Base-by-base conservation (phyloP, 2,888 invertebrate species). In the Osmoderma eremita region DNA sequence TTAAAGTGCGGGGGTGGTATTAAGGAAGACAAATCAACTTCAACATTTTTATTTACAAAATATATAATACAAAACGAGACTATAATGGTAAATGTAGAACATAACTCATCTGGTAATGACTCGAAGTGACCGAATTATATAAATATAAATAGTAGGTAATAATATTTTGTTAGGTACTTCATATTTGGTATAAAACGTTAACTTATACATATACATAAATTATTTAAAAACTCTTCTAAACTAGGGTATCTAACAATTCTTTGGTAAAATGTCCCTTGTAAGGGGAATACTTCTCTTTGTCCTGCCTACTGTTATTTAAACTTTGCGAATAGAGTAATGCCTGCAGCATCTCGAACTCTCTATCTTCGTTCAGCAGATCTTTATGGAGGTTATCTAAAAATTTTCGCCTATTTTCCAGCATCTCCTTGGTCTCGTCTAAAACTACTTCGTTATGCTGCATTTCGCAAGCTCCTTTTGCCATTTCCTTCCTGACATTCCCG, bases 201-300 rank as follows among this genome's bases (percentile, higher is more conserved):
- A 62, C 42, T 24, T 18, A 65, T 45, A 61, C 38, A 49, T 53
- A 65, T 24, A n/a, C n/a, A 58, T 50, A 70, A 54, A 64, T 67
- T 56, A 69, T 65, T 30, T 65, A 70, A 66, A 63, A 69, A 71
- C 20, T 49, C 36, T 50, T 24, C 20, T 78, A 82, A 74, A 82
- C 82, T 81, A 82, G 77, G 80, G 82, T 82, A 81, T 82, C 82
- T 78, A 82, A 78, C 76, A 81, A 78, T 76, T 82, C 82, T 82
- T 82, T 82, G 82, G 82, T 80, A 78, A 79, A 77, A 75, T 80
- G 79, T 71, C 78, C 68, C 70, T 73, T 72, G 70, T 75, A 74
- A 65, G 74, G 73, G 67, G 70, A 73, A 68, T 74, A 76, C 64
- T 71, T 72, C 13, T 70, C 71, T 17, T 65, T 63, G n/a, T 49